Percentiles rank a stretch among this genome's conserved stretches.
Evolutionary conservation across 2,888 invertebrate genomes (phyloP).

Genomic region (Heliconius ethilla): DNA sequence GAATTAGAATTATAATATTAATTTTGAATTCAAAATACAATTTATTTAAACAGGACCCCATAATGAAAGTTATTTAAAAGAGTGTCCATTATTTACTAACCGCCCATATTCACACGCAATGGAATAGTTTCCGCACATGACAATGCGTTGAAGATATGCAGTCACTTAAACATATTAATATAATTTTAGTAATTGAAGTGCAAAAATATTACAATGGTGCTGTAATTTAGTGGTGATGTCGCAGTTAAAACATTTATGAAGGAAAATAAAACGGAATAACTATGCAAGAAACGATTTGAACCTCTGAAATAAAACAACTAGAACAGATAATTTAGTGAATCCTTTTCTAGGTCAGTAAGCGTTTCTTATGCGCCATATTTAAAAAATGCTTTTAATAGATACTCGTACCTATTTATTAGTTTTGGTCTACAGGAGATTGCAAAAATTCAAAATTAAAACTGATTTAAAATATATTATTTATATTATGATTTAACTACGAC

Average conservation of each 20-base stretch:
- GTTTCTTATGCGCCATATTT: no score
- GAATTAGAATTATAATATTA: no score
- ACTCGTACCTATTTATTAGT: no score
- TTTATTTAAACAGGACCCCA: not conserved
- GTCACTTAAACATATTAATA: constrained; percentile 15
- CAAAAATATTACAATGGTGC: not conserved
- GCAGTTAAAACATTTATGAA: not conserved
- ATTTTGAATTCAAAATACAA: no score
- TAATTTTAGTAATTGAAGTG: not conserved
- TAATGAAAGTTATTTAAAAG: constrained; percentile 18
- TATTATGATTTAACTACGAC: no score
- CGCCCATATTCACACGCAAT: constrained; percentile 16
- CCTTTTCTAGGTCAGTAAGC: no score
- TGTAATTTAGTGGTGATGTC: not conserved
- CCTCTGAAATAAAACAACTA: not conserved
- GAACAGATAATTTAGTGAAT: no score
- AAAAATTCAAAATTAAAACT: no score
- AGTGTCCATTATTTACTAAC: constrained; percentile 9
- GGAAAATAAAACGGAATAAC: not conserved
- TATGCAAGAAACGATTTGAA: not conserved
- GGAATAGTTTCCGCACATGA: constrained; percentile 8
- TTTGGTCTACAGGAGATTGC: no score
- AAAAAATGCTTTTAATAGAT: no score
- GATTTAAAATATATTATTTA: no score
- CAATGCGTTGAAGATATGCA: constrained; percentile 2